Conservation (phyloP, 2,888 invertebrate genomes). For the Gymnosoma rotundatum region DNA sequence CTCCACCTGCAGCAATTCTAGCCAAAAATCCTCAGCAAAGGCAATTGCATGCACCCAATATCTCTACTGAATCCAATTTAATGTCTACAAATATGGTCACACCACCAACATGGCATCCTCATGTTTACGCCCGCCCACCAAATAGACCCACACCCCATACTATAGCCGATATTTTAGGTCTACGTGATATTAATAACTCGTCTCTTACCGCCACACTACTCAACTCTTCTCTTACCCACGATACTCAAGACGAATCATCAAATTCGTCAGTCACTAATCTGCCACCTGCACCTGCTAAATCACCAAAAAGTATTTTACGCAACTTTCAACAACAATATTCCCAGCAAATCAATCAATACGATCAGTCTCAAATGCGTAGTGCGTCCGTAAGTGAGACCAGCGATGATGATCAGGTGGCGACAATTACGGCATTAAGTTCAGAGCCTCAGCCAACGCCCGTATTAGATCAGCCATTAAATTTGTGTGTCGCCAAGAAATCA, state of each 20-base stretch:
- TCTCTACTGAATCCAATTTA: constrained; percentile 51
- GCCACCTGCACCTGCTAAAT: constrained; percentile 76
- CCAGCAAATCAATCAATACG: constrained; percentile 74
- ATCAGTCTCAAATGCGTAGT: constrained; percentile 73
- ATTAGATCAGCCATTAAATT: constrained; percentile 84
- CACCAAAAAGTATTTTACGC: constrained; percentile 80
- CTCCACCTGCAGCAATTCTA: constrained; percentile 64
- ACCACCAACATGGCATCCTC: constrained; percentile 90
- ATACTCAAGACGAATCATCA: constrained; percentile 70
- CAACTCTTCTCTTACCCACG: constrained; percentile 41
- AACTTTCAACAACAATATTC: constrained; percentile 79
- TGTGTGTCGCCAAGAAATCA: constrained; percentile 84
- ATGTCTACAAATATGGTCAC: constrained; percentile 44
- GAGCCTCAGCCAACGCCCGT: constrained; percentile 57
- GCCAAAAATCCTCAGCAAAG: constrained; percentile 68
- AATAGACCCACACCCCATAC: constrained; percentile 92
- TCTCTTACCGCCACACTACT: constrained; percentile 20
- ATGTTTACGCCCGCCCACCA: constrained; percentile 92
- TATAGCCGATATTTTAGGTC: constrained; percentile 93
- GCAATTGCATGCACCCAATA: constrained; percentile 38
- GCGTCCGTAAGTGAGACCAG: constrained; percentile 82
- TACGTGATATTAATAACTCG: constrained; percentile 76
- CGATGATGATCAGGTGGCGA: constrained; percentile 79
- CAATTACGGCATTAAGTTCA: constrained; percentile 4
- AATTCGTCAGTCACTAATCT: constrained; percentile 65